Conservation (phyloP, 2,888 invertebrate genomes). For the Mimachlamys varia region DNA sequence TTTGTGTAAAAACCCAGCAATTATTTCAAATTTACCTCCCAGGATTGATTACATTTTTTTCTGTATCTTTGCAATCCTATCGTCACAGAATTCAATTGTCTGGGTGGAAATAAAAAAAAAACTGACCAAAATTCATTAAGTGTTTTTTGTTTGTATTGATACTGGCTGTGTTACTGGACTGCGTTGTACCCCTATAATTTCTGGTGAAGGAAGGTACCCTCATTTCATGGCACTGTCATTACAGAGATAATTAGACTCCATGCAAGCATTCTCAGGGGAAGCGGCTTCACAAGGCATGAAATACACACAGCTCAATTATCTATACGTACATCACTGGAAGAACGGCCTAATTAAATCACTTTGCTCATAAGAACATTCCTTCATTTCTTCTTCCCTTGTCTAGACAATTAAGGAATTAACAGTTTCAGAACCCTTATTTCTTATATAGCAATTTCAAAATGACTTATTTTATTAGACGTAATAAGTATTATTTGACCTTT, state of each 20-base stretch:
- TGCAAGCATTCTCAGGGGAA: not conserved
- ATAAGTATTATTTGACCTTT: not conserved
- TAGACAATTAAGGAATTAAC: slow-evolving; percentile 5
- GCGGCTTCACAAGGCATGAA: not conserved
- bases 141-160: slow-evolving; percentile 5
- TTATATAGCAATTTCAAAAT: not conserved
- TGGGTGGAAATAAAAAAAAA: not conserved
- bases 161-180: not conserved
- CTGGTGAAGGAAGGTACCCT: not conserved
- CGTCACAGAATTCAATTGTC: slow-evolving; percentile 15
- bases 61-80: not conserved
- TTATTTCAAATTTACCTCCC: slow-evolving; percentile 12
- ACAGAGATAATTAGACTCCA: not conserved
- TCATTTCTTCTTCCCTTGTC: slow-evolving; percentile 20
- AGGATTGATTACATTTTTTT: not conserved
- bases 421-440: not conserved
- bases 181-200: slow-evolving; percentile 1
- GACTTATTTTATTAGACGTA: slow-evolving; percentile 20
- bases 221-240: slow-evolving; percentile 5
- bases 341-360: slow-evolving; percentile 21
- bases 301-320: slow-evolving; percentile 33
- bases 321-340: not conserved
- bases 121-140: slow-evolving; percentile 34
- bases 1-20: not conserved
- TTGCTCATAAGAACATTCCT: slow-evolving; percentile 20